Evolutionary conservation across 2,113 vertebrate genomes (phyloP).

Genomic region (Indicator maculatus): DNA sequence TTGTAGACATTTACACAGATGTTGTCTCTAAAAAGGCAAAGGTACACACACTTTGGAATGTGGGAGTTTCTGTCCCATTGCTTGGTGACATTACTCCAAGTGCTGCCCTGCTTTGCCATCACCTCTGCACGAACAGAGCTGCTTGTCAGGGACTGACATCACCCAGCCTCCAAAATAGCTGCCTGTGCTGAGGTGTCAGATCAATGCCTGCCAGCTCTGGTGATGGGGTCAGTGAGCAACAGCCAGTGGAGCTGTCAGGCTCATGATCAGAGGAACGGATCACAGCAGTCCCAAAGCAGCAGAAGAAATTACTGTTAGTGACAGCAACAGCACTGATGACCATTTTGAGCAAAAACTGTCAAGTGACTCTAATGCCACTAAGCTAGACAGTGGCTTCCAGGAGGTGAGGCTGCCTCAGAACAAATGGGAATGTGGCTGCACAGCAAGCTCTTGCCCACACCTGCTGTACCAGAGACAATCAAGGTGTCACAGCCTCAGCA

Average conservation of each 20-base stretch:
- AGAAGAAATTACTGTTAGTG: background rate
- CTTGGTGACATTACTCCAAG: background rate
- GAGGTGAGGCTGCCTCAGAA: background rate
- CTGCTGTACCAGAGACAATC: background rate
- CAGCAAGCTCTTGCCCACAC: background rate
- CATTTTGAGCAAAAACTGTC: background rate
- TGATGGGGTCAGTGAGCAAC: background rate
- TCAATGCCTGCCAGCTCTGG: background rate
- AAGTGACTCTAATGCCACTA: background rate
- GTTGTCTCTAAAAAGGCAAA: background rate
- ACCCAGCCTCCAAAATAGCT: background rate
- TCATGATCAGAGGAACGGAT: background rate
- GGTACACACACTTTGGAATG: background rate
- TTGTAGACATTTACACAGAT: background rate
- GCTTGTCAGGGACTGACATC: background rate
- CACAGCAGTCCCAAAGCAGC: background rate
- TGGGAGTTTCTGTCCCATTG: background rate
- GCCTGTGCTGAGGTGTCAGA: background rate
- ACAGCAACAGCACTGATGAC: background rate
- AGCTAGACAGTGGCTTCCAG: rapidly evolving
- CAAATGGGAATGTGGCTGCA: background rate
- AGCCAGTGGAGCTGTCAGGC: background rate
- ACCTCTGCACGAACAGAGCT: background rate
- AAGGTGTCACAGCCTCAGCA: background rate
- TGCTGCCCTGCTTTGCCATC: background rate